phyloP scores from a whole-genome alignment of 2,888 invertebrate species.

The Patella caerulea region DNA sequence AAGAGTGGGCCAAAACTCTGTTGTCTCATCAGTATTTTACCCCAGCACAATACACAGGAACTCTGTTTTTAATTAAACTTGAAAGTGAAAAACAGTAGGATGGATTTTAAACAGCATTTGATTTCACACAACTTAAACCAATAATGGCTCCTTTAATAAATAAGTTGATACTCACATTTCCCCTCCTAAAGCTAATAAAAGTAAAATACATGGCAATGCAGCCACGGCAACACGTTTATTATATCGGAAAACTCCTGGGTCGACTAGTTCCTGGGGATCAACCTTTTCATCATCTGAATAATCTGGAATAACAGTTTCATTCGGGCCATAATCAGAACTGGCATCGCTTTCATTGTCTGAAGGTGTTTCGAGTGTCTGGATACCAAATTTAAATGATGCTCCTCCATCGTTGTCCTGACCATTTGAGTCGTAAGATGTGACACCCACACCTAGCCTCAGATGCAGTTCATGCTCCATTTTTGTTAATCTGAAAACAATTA shows the following conservation, averaged over 20 bases:
- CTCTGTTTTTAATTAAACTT: too few relatives aligned
- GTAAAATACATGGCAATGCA: conserved; percentile 57
- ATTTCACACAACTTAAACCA: neutral
- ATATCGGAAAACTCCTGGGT: conserved; percentile 58
- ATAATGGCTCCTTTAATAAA: neutral
- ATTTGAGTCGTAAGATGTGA: neutral
- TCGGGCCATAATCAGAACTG: conserved; percentile 20
- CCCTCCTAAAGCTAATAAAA: conserved; percentile 60
- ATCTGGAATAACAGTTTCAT: conserved; percentile 25
- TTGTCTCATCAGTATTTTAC: too few relatives aligned
- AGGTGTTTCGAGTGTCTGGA: conserved; percentile 25
- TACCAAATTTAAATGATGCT: conserved; percentile 3
- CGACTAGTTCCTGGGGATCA: conserved; percentile 39
- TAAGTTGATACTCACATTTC: conserved; percentile 55
- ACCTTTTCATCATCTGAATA: conserved; percentile 28
- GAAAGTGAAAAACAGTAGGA: too few relatives aligned
- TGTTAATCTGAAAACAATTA: too few relatives aligned
- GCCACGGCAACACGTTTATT: conserved; percentile 60
- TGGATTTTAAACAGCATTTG: too few relatives aligned
- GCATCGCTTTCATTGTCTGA: conserved; percentile 26
- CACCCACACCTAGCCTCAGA: too few relatives aligned
- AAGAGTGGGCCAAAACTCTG: too few relatives aligned
- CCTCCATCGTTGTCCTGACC: neutral
- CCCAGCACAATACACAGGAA: too few relatives aligned
- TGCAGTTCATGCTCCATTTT: too few relatives aligned